Evolutionary conservation across 2,888 invertebrate species (phyloP), one percentile per base, ranked within the genome.

Genomic region (Enchytraeus crypticus): DNA sequence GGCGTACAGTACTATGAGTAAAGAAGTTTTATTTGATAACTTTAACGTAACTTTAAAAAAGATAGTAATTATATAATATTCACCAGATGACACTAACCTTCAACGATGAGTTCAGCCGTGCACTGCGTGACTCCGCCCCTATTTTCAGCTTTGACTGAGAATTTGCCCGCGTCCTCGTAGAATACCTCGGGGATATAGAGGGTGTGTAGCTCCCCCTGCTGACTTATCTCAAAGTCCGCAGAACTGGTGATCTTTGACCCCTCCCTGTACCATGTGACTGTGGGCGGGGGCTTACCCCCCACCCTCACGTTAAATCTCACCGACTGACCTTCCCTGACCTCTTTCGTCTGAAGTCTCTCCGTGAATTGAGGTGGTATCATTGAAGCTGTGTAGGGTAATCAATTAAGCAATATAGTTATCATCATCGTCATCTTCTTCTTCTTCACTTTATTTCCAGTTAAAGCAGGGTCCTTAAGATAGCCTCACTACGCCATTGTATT

Each of bases 321-420:
- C 3, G 76, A 70, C 45, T 76, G 69, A 3, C 77, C 77, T 60
- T 78, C 78, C 51, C 70, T 70, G 45, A 85, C 85, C 38, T 71
- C 83, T 66, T 87, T 81, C 14, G 90, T 88, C 77, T 86, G 85
- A 60, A 92, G 81, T 61, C 91, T 88, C 74, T 87, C 85, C 2
- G 88, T 86, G 71, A 92, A 89, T 71, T 84, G 86, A 45, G 90
- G 89, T 43, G 89, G 88, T 72, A 88, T 87, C 67, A 87, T 84
- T 30, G 86, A 86, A 80, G 88, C 89, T 89, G 77, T 38, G 34
- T n/a, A n/a, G n/a, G n/a, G n/a, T n/a, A n/a, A n/a, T n/a, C n/a
- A n/a, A n/a, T n/a, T n/a, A n/a, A n/a, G n/a, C n/a, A n/a, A n/a
- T n/a, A n/a, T n/a, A n/a, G n/a, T n/a, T n/a, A n/a, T n/a, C n/a